Base-by-base conservation (phyloP, 1,140 invertebrate genomes). In the Heliconius nattereri region DNA sequence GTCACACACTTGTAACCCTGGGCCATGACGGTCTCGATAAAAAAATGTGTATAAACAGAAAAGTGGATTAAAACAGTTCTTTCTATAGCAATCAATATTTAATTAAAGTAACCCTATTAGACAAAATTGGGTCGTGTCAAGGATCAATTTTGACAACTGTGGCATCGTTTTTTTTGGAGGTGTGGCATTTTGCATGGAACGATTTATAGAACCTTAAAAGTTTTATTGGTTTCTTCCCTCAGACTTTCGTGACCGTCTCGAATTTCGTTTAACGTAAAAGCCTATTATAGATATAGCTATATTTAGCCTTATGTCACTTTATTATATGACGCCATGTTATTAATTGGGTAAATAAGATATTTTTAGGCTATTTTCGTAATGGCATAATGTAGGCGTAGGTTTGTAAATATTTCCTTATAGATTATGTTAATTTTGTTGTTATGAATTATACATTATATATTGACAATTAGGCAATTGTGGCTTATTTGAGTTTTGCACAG, bases 171-270 rank as follows among this genome's bases (percentile, higher is more conserved):
- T 49, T 45, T 66, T 66, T 52, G 23, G 13, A 26, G 77, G 78
- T 71, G 78, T 75, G 57, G 78, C 57, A 37, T 45, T 79, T 78
- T 70, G 26, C 52, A 37, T 73, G 32, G 26, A 16, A 71, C 23
- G 7, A 73, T 78, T 72, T 57, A 57, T 73, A 76, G 40, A 40
- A 29, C 29, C 57, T 75, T 35, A 75, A 79, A 79, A 79, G 54
- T 79, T 79, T 79, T 79, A 79, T 75, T 79, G 54, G 11, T 35
- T 71, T 60, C 57, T 49, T 71, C 54, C 78, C 78, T 37, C 57
- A 73, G 57, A 66, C 29, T 74, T 75, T 71, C 78, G 78, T 79
- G 78, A 79, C 78, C 37, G 19, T 49, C 57, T 60, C 73, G 40
- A 54, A 71, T 79, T 79, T 37, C 26, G 57, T 37, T 75, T 35